These are phyloP conservation scores for Linepithema humile DNA, from an alignment of 1,140 invertebrate genomes.

Conservation along the genomic window DNA sequence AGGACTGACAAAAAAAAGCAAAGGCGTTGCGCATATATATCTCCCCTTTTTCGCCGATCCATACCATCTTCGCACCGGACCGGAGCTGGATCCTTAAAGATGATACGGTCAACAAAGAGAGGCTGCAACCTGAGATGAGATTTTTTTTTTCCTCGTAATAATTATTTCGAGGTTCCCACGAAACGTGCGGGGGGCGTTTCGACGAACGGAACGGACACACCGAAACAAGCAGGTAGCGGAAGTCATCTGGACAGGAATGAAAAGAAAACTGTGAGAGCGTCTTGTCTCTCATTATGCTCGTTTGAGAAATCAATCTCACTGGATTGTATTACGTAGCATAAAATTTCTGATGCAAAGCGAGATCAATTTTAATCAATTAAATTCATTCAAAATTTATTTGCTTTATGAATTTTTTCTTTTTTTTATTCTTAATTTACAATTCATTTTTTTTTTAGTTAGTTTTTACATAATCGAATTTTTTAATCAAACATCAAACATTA, in stretches of 20 bases:
- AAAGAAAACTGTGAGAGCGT: slow-evolving; percentile 74
- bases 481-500: background rate
- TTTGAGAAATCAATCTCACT: slow-evolving; percentile 81
- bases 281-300: slow-evolving; percentile 74
- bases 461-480: background rate
- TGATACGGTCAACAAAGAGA: slow-evolving; percentile 82
- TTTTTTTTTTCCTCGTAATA: slow-evolving; percentile 80
- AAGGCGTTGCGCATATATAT: slow-evolving; percentile 61
- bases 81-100: slow-evolving; percentile 78
- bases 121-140: slow-evolving; percentile 80
- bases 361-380: background rate
- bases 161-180: slow-evolving; percentile 84
- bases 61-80: slow-evolving; percentile 51
- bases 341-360: slow-evolving; percentile 39
- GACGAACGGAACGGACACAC: slow-evolving; percentile 73
- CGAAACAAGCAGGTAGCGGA: slow-evolving; percentile 73
- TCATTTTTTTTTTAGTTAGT: background rate
- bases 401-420: background rate
- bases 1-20: slow-evolving; percentile 65
- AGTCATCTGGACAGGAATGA: slow-evolving; percentile 67
- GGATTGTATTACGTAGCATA: slow-evolving; percentile 78
- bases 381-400: background rate
- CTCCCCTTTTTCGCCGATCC: slow-evolving; percentile 66
- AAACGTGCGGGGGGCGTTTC: slow-evolving; percentile 82
- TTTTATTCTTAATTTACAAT: background rate